These are phyloP conservation scores for Philopedon plagiatum DNA, from an alignment of 2,888 invertebrate genomes.

Conservation along the genomic window DNA sequence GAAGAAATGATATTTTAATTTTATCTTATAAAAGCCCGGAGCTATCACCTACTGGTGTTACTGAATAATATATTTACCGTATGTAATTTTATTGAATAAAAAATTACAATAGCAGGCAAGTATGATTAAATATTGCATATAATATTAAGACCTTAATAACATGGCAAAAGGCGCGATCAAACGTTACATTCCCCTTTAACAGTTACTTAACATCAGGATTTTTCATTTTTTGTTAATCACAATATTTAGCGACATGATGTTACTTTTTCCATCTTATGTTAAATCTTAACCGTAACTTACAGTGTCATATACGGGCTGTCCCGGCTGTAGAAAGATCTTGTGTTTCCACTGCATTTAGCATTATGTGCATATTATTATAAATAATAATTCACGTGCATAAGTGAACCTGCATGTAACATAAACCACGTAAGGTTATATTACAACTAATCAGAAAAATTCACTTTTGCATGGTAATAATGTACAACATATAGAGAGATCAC, in stretches of 20 bases:
- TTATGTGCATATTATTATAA: slow-evolving; percentile 38
- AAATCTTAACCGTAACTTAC: slow-evolving; percentile 26
- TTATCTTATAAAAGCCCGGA: slow-evolving; percentile 3
- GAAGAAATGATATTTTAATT: slow-evolving; percentile 36
- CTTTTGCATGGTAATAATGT: neutral
- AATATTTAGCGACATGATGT: slow-evolving; percentile 20
- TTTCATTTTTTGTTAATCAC: slow-evolving; percentile 10
- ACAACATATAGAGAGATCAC: no score
- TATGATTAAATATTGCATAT: slow-evolving; percentile 4
- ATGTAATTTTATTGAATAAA: slow-evolving; percentile 2
- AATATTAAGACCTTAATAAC: slow-evolving; percentile 12
- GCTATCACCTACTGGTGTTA: slow-evolving; percentile 17
- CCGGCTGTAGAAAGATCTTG: slow-evolving; percentile 18
- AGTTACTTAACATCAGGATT: slow-evolving; percentile 11
- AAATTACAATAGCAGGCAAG: neutral
- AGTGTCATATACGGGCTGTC: slow-evolving; percentile 29
- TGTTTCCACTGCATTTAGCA: slow-evolving; percentile 25
- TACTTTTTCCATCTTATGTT: slow-evolving; percentile 16
- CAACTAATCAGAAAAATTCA: neutral
- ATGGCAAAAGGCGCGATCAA: slow-evolving; percentile 10
- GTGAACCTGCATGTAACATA: slow-evolving; percentile 24
- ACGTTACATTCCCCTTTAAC: slow-evolving; percentile 14
- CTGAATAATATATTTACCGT: slow-evolving; percentile 8
- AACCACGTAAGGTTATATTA: slow-evolving; percentile 9
- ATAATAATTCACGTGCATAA: slow-evolving; percentile 37